Conservation (phyloP, 1,140 invertebrate species). For the Meloidogyne chitwoodi region DNA sequence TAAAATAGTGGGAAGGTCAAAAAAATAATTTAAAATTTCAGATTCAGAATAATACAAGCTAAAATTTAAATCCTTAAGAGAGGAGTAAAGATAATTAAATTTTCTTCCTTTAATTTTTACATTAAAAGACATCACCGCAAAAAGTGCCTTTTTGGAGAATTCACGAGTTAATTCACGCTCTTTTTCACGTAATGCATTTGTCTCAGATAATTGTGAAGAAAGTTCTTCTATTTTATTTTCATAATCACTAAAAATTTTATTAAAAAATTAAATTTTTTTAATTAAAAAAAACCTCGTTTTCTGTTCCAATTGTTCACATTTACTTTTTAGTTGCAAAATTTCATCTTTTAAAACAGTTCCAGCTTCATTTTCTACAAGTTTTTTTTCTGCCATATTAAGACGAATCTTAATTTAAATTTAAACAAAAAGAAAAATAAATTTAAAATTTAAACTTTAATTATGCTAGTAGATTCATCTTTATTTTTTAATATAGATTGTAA, state of each 20-base stretch:
- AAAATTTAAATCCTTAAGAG: too few species aligned
- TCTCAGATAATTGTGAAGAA: background rate
- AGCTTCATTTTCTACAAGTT: conserved; percentile 16
- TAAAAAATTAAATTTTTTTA: too few species aligned
- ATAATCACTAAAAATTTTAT: conserved; percentile 20
- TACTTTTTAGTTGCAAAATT: conserved; percentile 10
- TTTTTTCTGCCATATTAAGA: conserved; percentile 34
- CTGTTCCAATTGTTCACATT: conserved; percentile 22
- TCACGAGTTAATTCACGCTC: conserved; percentile 13
- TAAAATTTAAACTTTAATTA: conserved; percentile 32
- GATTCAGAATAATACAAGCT: too few species aligned
- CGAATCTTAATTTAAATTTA: conserved; percentile 27
- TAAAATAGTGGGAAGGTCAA: too few species aligned
- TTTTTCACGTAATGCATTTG: background rate
- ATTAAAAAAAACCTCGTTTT: conserved; percentile 14
- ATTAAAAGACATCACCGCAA: conserved; percentile 26
- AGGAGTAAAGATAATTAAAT: too few species aligned
- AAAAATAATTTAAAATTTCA: too few species aligned
- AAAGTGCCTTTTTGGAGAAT: conserved; percentile 34
- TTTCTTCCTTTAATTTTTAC: too few species aligned
- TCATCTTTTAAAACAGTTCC: conserved; percentile 9
- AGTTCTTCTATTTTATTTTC: background rate
- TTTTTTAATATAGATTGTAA: conserved; percentile 36
- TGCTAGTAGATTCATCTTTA: conserved; percentile 28
- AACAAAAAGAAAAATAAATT: conserved; percentile 10